phyloP scores from a whole-genome alignment of 2,797 vertebrate genomes.

The Crocodylus rhombifer region DNA sequence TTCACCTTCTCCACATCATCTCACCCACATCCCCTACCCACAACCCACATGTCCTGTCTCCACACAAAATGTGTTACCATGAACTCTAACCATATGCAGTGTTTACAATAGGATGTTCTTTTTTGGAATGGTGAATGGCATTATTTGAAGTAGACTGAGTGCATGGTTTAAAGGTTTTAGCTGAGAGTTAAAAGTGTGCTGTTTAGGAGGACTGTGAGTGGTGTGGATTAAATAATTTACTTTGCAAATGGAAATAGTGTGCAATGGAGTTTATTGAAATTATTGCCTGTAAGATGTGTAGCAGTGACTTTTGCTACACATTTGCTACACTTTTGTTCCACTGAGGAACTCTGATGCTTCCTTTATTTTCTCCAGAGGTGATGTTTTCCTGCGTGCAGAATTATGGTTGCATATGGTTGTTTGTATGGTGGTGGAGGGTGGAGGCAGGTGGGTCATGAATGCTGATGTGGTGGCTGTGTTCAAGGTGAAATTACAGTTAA shows the following conservation, averaged over 20 bases:
- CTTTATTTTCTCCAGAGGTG: background rate
- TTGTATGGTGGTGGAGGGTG: conserved; percentile 30
- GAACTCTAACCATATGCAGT: fast-evolving
- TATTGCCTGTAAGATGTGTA: background rate
- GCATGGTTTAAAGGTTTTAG: background rate
- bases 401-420: background rate
- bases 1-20: conserved; percentile 23
- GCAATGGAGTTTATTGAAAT: background rate
- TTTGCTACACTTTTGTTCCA: too few species aligned
- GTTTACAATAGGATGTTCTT: background rate
- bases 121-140: fast-evolving
- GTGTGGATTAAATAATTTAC: background rate
- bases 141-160: background rate
- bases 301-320: background rate
- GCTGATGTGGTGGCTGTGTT: fast-evolving
- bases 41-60: conserved; percentile 23
- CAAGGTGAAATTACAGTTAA: background rate
- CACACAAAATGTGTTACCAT: fast-evolving
- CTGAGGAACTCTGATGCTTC: fast-evolving
- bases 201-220: fast-evolving
- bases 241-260: fast-evolving
- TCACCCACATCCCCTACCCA: conserved; percentile 49
- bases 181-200: background rate
- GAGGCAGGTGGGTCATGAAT: conserved; percentile 44
- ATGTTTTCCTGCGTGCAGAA: background rate